Base-by-base conservation (phyloP, 2,888 invertebrate species). In the Trichopria drosophilae region DNA sequence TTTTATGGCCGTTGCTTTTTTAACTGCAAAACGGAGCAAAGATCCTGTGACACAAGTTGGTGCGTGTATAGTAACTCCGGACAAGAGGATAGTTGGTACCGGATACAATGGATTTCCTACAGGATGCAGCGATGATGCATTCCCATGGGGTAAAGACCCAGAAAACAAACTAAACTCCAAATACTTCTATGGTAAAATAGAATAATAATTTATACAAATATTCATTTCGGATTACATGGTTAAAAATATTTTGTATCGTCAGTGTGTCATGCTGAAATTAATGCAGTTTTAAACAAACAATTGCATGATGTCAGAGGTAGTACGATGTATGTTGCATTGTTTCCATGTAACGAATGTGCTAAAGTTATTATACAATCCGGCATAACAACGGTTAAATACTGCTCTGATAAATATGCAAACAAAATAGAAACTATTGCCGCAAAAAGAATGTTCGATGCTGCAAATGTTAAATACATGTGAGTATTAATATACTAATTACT, bases 201-300 rank as follows among this genome's bases (percentile, higher is more conserved):
- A 32, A 9, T 6, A 15, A 9, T 44, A 23, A 13, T 12, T 2
- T 29, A 39, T n/a, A 26, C 29, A 18, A 15, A 32, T 23, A 19
- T 31, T 12, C 4, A 35, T 13, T 19, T 7, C 9, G 19, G 32
- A 12, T 4, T 19, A 43, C 16, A 26, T 6, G 5, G 16, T 18
- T 16, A 29, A 28, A 9, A 26, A 28, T 12, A 26, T 40, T 35
- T 15, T 19, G 44, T 16, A 19, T 31, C 61, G 62, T 9, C 51
- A 93, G 98, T 99, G 0, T 96, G 96, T 58, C 98, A 99, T 77
- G 98, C 98, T 3, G 98, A 99, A 80, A 83, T 96, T 78, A 99
- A 99, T 78, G 98, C 98, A 1, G 90, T 99, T 58, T 68, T 97
- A 12, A 98, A 98, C 73, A 93, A 88, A 73, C 94, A 93, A 72